Evolutionary conservation across 2,797 vertebrate species (phyloP), one percentile per base, ranked within the genome.

Genomic region (Graptemys geographica): DNA sequence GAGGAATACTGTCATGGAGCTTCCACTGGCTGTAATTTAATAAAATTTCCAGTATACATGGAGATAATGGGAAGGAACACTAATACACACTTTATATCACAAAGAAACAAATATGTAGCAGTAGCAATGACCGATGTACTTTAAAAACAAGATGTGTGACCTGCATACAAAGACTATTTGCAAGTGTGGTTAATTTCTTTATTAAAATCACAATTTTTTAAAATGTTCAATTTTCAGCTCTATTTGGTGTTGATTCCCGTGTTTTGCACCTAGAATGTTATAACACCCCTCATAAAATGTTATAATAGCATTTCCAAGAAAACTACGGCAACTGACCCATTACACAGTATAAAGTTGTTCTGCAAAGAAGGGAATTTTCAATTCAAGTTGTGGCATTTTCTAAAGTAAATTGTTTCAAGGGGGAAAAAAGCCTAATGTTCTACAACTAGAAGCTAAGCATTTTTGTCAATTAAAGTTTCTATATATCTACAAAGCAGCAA

Each of bases 351-450:
- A 0, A 81, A 83, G 44, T 28, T 92, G 9, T 62, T 93, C 87
- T 4, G 1, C 28, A 95, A 92, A 87, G 31, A 87, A 0, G 0
- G 44, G 41, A 86, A 80, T 27, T 92, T 93, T 90, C 53, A 93
- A 90, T 83, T 37, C n/a, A 93, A 90, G 41, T 81, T 84, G 91
- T 93, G 2, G 15, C 27, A 93, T 93, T n/a, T 28, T 28, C 15
- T 74, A 74, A 83, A 1, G 41, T 81, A 90, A 96, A 92, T 1
- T n/a, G 62, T 4, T 55, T 78, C 0, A 6, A 92, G 6, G 3
- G 4, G 11, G 27, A 79, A 57, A 79, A 59, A 15, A 41, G 8
- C 1, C n/a, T 0, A 33, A 41, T 52, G 10, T 47, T 91, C 74
- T 72, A 69, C 59, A 5, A 84, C 21, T 57, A 27, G 27, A 78